Conservation (phyloP, 2,888 invertebrate species). For the Tyria jacobaeae region DNA sequence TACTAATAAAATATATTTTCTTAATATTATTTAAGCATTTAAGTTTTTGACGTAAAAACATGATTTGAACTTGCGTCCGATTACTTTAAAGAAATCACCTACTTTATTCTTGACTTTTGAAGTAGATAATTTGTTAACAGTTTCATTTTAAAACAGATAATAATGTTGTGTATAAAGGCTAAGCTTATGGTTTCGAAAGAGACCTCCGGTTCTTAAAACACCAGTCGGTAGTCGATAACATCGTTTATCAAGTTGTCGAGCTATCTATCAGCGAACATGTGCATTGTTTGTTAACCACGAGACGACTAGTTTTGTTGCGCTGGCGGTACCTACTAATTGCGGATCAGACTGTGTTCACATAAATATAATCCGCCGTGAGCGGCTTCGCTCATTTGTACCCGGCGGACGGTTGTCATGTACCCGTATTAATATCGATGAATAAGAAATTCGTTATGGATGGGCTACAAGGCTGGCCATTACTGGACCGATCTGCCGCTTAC, state of each 20-base stretch:
- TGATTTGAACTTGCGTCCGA: too few species aligned
- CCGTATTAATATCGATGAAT: constrained; percentile 85
- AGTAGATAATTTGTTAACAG: not conserved
- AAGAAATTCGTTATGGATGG: constrained; percentile 86
- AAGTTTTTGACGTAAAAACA: too few species aligned
- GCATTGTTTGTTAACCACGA: constrained; percentile 54
- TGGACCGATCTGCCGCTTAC: constrained; percentile 66
- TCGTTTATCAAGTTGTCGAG: constrained; percentile 50
- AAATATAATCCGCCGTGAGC: constrained; percentile 81
- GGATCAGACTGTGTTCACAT: constrained; percentile 80
- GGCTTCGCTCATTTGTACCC: constrained; percentile 82
- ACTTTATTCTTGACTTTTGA: not conserved
- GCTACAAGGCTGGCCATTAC: constrained; percentile 82
- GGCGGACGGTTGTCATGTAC: constrained; percentile 83
- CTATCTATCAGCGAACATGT: constrained; percentile 51
- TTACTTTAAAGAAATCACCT: too few species aligned
- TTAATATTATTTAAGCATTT: too few species aligned
- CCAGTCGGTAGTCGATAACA: constrained; percentile 47
- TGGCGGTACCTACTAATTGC: constrained; percentile 75
- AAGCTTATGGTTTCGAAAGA: constrained; percentile 19
- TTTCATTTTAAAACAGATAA: not conserved
- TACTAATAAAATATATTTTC: too few species aligned
- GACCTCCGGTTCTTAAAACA: constrained; percentile 44
- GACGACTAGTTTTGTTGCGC: constrained; percentile 58
- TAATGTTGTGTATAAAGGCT: constrained; percentile 21